These are phyloP conservation scores for Alligator sinensis DNA, from an alignment of 2,113 vertebrate genomes.

Conservation along the genomic window DNA sequence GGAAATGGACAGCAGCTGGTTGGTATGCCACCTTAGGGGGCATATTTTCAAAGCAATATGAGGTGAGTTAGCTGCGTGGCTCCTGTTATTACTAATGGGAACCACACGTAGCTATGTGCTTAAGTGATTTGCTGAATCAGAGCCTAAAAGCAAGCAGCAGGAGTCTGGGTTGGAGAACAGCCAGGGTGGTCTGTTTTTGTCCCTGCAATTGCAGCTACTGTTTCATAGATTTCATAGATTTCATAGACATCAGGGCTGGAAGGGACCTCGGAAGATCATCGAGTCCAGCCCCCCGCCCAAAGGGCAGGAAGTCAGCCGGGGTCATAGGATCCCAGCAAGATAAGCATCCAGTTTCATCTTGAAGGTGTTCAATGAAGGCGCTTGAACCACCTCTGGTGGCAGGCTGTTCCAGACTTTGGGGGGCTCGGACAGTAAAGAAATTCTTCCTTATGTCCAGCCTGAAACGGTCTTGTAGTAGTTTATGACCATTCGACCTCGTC, in stretches of 20 bases:
- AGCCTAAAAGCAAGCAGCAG: background rate
- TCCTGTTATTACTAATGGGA: background rate
- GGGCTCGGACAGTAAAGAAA: too few species aligned
- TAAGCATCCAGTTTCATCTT: too few species aligned
- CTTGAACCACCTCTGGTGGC: too few species aligned
- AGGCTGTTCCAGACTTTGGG: too few species aligned
- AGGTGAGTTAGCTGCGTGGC: background rate
- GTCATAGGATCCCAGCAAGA: too few species aligned
- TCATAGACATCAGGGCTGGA: background rate
- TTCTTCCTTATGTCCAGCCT: too few species aligned
- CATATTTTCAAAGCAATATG: background rate
- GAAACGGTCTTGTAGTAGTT: too few species aligned
- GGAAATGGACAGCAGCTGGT: conserved; percentile 9
- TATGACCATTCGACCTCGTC: too few species aligned
- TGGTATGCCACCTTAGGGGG: fast-evolving
- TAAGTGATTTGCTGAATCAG: background rate
- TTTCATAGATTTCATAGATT: background rate
- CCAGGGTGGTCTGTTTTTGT: background rate
- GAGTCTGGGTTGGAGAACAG: background rate
- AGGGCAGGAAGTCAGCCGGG: too few species aligned
- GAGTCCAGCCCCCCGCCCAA: too few species aligned
- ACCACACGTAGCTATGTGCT: fast-evolving
- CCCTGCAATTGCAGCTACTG: background rate
- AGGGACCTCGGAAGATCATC: too few species aligned
- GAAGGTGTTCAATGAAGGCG: too few species aligned